These are phyloP conservation scores for Mixornis gularis DNA, from an alignment of 2,113 vertebrate genomes.

Conservation along the genomic window DNA sequence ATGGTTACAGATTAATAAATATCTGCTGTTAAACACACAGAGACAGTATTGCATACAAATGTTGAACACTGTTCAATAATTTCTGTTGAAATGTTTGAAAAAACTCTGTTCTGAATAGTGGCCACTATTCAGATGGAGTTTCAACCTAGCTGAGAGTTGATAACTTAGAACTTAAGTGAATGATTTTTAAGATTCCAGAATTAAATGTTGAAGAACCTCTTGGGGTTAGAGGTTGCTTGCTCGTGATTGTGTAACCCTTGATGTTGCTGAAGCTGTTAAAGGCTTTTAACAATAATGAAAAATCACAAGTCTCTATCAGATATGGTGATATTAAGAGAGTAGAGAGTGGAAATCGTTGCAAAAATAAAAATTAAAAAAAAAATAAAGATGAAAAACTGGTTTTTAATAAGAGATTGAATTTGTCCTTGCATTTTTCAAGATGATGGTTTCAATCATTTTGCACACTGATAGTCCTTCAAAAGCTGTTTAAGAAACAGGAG, in stretches of 20 bases:
- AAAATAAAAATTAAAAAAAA: neutral
- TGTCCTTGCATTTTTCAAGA: neutral
- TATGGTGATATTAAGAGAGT: neutral
- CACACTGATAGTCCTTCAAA: neutral
- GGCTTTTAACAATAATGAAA: neutral
- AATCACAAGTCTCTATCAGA: neutral
- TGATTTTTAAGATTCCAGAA: neutral
- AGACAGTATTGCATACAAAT: neutral
- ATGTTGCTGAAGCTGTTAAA: neutral
- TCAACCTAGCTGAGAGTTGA: neutral
- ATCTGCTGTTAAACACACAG: neutral
- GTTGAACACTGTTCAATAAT: neutral
- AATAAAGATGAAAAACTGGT: accelerated
- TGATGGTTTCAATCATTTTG: neutral
- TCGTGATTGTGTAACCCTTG: neutral
- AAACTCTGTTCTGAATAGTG: neutral
- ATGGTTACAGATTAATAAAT: neutral
- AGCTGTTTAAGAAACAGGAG: neutral
- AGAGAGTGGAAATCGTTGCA: neutral
- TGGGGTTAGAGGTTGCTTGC: neutral
- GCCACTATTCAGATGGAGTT: neutral
- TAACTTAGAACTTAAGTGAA: neutral
- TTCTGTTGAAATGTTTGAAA: neutral
- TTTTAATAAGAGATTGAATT: neutral
- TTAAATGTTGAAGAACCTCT: neutral